Conservation (phyloP, 2,888 invertebrate species). For the Lycia hirtaria region DNA sequence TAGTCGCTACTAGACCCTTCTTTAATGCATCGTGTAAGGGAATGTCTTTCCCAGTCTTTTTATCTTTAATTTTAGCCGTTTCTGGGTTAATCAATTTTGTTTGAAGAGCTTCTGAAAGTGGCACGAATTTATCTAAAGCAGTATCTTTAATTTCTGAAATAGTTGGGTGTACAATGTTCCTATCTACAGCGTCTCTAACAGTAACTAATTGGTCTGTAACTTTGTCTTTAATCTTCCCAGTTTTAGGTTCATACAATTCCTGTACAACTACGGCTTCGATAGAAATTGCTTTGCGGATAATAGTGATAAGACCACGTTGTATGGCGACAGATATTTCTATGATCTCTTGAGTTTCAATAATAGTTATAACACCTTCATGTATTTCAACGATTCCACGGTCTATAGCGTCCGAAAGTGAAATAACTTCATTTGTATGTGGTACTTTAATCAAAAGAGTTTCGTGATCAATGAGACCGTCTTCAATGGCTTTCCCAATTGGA, state of each 20-base stretch:
- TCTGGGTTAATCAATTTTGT: constrained; percentile 88
- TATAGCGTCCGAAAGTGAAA: constrained; percentile 92
- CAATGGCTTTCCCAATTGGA: constrained; percentile 91
- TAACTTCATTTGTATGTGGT: constrained; percentile 89
- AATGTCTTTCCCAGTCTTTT: constrained; percentile 88
- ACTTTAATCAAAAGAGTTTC: constrained; percentile 91
- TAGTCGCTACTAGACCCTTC: constrained; percentile 89
- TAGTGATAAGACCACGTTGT: constrained; percentile 88
- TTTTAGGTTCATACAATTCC: constrained; percentile 88
- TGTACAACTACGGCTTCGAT: constrained; percentile 91
- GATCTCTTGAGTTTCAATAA: constrained; percentile 88
- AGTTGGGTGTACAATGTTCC: constrained; percentile 92
- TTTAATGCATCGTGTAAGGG: constrained; percentile 90
- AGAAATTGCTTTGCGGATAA: constrained; percentile 90
- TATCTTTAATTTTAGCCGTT: constrained; percentile 90
- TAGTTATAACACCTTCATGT: constrained; percentile 89
- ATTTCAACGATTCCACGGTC: constrained; percentile 92
- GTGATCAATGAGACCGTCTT: constrained; percentile 90
- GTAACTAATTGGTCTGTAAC: constrained; percentile 89
- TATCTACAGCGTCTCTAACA: constrained; percentile 91
- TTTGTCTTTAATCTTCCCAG: constrained; percentile 90
- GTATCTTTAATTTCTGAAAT: constrained; percentile 93
- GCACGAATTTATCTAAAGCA: constrained; percentile 88
- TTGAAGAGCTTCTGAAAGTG: constrained; percentile 90
- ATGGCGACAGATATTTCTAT: constrained; percentile 90